A percentile compares a stretch with the other conserved stretches of the same genome.
Evolutionary conservation across 2,888 invertebrate species (phyloP).

Genomic region (Conomelus anceps): DNA sequence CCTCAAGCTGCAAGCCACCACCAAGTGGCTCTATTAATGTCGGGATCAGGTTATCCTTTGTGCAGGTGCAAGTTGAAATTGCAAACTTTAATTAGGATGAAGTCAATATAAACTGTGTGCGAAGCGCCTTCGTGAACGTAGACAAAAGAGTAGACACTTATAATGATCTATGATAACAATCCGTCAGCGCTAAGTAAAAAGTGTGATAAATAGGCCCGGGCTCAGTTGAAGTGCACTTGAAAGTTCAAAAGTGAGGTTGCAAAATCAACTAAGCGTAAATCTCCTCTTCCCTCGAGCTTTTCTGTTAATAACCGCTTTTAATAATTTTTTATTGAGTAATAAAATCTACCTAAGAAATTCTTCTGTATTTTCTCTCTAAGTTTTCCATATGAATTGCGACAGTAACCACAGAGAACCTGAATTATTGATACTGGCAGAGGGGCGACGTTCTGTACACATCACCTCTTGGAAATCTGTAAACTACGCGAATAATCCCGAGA

Average conservation of each 20-base stretch:
- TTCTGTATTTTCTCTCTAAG: background rate
- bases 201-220: background rate
- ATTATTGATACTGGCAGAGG: background rate
- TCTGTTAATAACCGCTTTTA: background rate
- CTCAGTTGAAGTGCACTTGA: background rate
- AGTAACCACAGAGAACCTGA: background rate
- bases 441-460: background rate
- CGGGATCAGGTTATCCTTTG: background rate
- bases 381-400: background rate
- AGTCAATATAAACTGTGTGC: background rate
- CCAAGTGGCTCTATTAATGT: background rate
- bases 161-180: background rate
- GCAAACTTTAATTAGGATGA: background rate
- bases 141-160: background rate
- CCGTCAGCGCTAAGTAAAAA: background rate
- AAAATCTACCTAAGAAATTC: background rate
- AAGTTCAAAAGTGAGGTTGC: background rate
- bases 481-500: background rate
- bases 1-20: background rate
- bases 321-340: background rate
- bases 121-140: background rate
- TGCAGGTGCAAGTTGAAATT: background rate
- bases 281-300: background rate
- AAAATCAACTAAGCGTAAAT: background rate
- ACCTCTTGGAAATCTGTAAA: background rate